Conservation (phyloP, 2,113 vertebrate species). For the Struthidea cinerea region DNA sequence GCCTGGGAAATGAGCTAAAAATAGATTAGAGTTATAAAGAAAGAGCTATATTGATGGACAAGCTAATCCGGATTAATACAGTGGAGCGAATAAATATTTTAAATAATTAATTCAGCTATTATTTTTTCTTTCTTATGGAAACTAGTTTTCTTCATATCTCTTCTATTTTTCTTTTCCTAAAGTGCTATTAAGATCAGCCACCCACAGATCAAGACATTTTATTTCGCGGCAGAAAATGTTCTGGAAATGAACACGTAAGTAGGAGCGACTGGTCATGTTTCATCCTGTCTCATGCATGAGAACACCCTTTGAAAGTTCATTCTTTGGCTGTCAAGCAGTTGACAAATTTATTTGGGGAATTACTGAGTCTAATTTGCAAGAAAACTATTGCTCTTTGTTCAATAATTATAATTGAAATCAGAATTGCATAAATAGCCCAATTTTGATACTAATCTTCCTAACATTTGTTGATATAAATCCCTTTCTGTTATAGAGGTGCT, state of each 20-base stretch:
- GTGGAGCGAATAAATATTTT: neutral
- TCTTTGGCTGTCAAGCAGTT: neutral
- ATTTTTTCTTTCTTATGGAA: neutral
- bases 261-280: neutral
- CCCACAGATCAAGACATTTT: constrained; percentile 92
- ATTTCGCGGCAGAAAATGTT: constrained; percentile 90
- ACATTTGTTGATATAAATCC: neutral
- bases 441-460: neutral
- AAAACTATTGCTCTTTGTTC: neutral
- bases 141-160: neutral
- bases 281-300: neutral
- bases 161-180: constrained; percentile 5
- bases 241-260: constrained; percentile 95
- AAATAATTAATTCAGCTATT: neutral
- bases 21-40: neutral
- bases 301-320: neutral
- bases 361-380: neutral
- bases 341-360: neutral
- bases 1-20: neutral
- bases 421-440: neutral
- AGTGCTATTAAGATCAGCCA: constrained; percentile 96
- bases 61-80: neutral
- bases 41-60: neutral
- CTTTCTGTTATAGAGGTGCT: neutral
- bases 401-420: neutral